Evolutionary conservation across 2,113 vertebrate genomes (phyloP).

Genomic region (Eclectus roratus): DNA sequence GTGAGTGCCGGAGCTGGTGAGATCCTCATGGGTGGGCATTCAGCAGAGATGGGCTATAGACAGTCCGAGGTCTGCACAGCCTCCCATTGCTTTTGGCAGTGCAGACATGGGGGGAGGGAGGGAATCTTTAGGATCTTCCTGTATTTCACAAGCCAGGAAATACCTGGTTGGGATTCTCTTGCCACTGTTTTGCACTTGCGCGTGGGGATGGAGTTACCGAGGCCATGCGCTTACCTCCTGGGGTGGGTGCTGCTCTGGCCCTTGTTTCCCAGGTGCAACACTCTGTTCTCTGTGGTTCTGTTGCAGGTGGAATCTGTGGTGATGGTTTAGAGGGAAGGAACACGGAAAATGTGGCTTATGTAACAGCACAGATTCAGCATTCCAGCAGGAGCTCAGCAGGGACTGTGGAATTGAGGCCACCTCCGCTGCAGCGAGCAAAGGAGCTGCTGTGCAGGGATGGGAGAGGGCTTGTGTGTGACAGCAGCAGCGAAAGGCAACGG

Average conservation of each 20-base stretch:
- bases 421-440: fast-evolving
- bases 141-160: not conserved
- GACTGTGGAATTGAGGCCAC: not conserved
- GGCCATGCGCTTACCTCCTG: fast-evolving
- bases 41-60: not conserved
- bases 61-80: not conserved
- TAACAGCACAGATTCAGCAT: not conserved
- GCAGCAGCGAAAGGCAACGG: not conserved
- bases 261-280: not conserved
- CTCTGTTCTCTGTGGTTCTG: fast-evolving
- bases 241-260: not conserved
- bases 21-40: too few relatives aligned
- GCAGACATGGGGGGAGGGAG: not conserved
- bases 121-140: not conserved
- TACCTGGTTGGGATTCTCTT: not conserved
- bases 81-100: not conserved
- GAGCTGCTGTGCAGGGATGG: not conserved
- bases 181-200: not conserved
- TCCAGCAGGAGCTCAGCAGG: not conserved
- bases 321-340: not conserved
- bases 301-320: not conserved
- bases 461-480: not conserved
- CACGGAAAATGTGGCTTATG: not conserved
- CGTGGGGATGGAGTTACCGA: not conserved
- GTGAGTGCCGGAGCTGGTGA: not conserved